Percentiles rank a stretch among this genome's conserved stretches.
Conservation (phyloP, 2,113 vertebrate genomes). For the Rousettus leschenaultii region DNA sequence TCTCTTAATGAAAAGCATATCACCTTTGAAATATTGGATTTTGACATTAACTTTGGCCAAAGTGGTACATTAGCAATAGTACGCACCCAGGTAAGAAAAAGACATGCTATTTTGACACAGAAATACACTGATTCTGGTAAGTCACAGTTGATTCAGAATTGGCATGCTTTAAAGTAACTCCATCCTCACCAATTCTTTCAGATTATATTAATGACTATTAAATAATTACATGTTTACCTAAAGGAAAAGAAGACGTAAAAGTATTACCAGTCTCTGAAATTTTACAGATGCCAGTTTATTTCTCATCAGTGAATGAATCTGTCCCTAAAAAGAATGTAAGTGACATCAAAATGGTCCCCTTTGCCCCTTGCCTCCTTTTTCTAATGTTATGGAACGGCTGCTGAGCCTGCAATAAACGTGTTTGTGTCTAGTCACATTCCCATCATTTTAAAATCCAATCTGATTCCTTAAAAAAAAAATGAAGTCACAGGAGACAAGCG, state of each 20-base stretch:
- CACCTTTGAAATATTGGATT: neutral
- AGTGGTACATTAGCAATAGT: neutral
- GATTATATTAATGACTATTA: slow-evolving; percentile 31
- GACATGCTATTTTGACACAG: neutral
- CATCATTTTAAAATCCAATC: slow-evolving; percentile 74
- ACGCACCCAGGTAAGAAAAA: neutral
- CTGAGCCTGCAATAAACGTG: slow-evolving; percentile 76
- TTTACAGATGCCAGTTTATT: slow-evolving; percentile 41
- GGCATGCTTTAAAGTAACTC: slow-evolving; percentile 14
- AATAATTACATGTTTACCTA: neutral
- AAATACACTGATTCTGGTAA: slow-evolving; percentile 8
- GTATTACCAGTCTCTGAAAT: slow-evolving; percentile 55
- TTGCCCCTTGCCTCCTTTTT: slow-evolving; percentile 69
- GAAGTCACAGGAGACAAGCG: slow-evolving; percentile 82
- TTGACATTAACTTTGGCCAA: neutral
- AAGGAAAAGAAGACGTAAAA: slow-evolving; percentile 38
- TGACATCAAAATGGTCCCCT: slow-evolving; percentile 73
- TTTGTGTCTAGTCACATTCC: slow-evolving; percentile 78
- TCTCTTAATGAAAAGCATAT: neutral
- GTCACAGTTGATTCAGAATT: neutral
- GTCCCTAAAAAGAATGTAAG: slow-evolving; percentile 70
- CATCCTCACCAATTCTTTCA: neutral
- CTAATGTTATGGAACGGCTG: slow-evolving; percentile 80
- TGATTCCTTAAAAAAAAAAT: slow-evolving; percentile 39
- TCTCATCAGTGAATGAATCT: slow-evolving; percentile 63